A percentile compares a stretch with the other conserved stretches of the same genome.
These are phyloP conservation scores for Melanaphis sacchari DNA, from an alignment of 1,140 invertebrate species.

Conservation along the genomic window DNA sequence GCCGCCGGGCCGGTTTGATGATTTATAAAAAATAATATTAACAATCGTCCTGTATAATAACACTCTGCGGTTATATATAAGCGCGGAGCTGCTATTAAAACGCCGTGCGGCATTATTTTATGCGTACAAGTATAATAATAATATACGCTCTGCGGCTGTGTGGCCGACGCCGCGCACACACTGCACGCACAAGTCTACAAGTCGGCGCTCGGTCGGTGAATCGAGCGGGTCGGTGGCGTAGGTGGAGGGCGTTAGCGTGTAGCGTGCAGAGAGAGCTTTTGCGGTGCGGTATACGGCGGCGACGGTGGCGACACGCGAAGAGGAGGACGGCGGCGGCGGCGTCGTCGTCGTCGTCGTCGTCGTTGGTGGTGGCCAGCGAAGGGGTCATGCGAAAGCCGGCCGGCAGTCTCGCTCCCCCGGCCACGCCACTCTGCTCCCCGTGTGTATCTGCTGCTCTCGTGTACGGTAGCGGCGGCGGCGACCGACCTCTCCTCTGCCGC, in stretches of 20 bases:
- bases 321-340: neutral
- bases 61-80: neutral
- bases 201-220: neutral
- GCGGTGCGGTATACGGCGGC: constrained; percentile 16
- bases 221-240: neutral
- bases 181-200: neutral
- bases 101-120: neutral
- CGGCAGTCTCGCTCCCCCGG: constrained; percentile 28
- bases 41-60: neutral
- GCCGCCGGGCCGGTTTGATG: neutral
- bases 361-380: neutral
- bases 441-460: neutral
- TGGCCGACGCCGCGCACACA: constrained; percentile 1
- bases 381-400: constrained; percentile 47
- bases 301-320: neutral
- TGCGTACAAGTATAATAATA: neutral
- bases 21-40: neutral
- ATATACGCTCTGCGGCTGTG: neutral
- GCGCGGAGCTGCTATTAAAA: neutral
- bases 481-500: neutral
- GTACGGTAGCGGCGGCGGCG: neutral
- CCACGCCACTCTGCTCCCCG: neutral
- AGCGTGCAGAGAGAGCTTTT: constrained; percentile 29
- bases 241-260: neutral
- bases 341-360: neutral